Evolutionary conservation across 2,797 vertebrate species (phyloP).

Genomic region (Artibeus lituratus): DNA sequence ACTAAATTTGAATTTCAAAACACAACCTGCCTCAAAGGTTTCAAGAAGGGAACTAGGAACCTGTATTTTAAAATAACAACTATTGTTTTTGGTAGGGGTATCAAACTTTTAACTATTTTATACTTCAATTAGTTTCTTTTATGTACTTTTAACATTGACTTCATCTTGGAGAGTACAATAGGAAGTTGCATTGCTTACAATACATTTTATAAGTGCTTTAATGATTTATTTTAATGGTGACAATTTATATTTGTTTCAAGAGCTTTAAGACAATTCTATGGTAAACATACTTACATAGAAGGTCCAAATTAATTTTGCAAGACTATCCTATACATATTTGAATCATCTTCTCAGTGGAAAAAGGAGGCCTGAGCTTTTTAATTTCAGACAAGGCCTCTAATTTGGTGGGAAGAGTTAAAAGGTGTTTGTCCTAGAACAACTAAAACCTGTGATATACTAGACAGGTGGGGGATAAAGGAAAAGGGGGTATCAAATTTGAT

Average conservation of each 20-base stretch:
- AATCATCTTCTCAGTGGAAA: not conserved
- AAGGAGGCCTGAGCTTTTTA: not conserved
- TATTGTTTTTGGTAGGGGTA: not conserved
- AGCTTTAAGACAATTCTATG: not conserved
- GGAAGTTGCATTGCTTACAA: not conserved
- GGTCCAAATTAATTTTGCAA: not conserved
- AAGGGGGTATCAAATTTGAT: not conserved
- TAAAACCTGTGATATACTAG: not conserved
- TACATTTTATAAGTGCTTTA: not conserved
- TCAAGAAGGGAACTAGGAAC: not conserved
- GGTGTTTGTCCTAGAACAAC: not conserved
- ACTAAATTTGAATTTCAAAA: conserved; percentile 31
- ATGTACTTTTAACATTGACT: not conserved
- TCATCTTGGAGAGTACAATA: not conserved
- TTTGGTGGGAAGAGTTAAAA: not conserved
- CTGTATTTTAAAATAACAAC: conserved; percentile 17
- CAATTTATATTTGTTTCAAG: not conserved
- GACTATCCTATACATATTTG: not conserved
- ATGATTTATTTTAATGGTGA: not conserved
- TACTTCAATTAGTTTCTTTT: not conserved
- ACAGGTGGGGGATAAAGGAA: not conserved
- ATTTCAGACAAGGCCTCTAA: not conserved
- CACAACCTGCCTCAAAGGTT: not conserved
- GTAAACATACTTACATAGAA: not conserved
- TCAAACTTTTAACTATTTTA: conserved; percentile 1